Evolutionary conservation across 2,888 invertebrate species (phyloP), one percentile per base, ranked within the genome.

Genomic region (Lasioglossum leucozonium): DNA sequence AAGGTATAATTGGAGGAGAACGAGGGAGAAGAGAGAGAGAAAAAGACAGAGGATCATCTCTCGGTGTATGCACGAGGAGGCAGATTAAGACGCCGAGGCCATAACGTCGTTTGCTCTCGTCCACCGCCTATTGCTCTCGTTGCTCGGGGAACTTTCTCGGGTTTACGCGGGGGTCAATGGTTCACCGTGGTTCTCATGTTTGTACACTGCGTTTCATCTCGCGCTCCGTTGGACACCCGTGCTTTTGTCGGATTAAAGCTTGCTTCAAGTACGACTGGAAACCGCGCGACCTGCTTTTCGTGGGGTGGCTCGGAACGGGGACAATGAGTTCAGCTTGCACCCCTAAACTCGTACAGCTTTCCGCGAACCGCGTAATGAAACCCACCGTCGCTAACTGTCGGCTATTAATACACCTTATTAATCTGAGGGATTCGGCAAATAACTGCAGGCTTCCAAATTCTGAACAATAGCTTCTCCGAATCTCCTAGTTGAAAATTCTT

Each of bases 91-190:
- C 89, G 81, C 75, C 58, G 71, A 75, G 67, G 75, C 78, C 77
- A 77, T 77, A 79, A 78, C 58, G 74, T 82, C 77, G 77, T 88
- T 84, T 79, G 71, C 82, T 85, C 87, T 30, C 34, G 44, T 85
- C 84, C 76, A 79, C 74, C 75, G 77, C 79, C 77, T 75, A 72
- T 81, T 81, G 80, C 82, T 88, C 87, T 87, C 77, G 80, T 85
- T 84, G 86, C 62, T 30, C 62, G 51, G 67, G 77, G 86, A 87
- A 90, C 91, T 92, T 91, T 91, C 88, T 87, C 90, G 51, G 76
- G 90, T 91, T 90, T 87, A 90, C 88, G 79, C 84, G 79, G 82
- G 76, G 92, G 91, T 92, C 91, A 91, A 89, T 84, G 89, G 89
- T 90, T 90, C 89, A 74, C 76, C 87, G 89, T 77, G 90, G 88